Evolutionary conservation across 2,113 vertebrate genomes (phyloP).

Genomic region (Oxygymnocypris stewartii): DNA sequence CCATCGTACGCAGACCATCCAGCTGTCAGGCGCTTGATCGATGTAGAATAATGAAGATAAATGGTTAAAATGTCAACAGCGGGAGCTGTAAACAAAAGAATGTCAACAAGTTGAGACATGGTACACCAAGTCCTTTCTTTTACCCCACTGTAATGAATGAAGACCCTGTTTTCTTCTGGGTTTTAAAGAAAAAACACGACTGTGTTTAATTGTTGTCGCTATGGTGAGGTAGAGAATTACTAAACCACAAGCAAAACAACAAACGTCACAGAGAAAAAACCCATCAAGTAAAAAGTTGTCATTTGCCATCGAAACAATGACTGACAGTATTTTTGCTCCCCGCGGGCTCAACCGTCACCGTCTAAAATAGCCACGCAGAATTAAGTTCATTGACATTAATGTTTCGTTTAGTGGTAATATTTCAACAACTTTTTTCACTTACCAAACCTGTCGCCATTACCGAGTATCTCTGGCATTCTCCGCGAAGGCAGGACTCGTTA

Average conservation of each 20-base stretch:
- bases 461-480: slow-evolving; percentile 77
- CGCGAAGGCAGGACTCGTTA: slow-evolving; percentile 63
- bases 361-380: not conserved
- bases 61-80: not conserved
- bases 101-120: slow-evolving; percentile 83
- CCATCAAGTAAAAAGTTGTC: slow-evolving; percentile 56
- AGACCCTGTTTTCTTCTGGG: slow-evolving; percentile 48
- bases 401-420: slow-evolving; percentile 65
- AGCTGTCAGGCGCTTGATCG: not conserved
- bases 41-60: not conserved
- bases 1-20: not conserved
- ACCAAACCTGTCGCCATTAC: slow-evolving; percentile 97
- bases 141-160: slow-evolving; percentile 72
- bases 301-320: slow-evolving; percentile 57
- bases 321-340: slow-evolving; percentile 63
- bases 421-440: slow-evolving; percentile 83
- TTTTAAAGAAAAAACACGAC: not conserved
- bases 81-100: slow-evolving; percentile 77
- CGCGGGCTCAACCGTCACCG: not conserved
- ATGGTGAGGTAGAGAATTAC: not conserved
- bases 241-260: slow-evolving; percentile 72
- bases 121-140: slow-evolving; percentile 63
- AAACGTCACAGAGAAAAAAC: slow-evolving; percentile 65
- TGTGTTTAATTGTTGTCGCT: not conserved
- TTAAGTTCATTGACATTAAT: slow-evolving; percentile 45